Conservation (phyloP, 2,113 vertebrate genomes). For the Mus spicilegus region DNA sequence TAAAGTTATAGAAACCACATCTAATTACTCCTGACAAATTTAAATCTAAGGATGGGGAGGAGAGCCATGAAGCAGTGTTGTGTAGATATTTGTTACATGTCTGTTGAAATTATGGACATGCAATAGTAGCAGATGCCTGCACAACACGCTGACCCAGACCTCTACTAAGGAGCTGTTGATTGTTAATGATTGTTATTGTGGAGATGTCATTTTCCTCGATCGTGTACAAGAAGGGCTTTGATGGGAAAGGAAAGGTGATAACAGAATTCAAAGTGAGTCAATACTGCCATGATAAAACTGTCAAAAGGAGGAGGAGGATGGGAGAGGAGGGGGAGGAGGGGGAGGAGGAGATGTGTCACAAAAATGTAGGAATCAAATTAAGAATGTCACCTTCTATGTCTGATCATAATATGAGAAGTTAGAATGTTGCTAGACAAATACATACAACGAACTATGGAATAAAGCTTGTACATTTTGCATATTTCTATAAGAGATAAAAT, state of each 20-base stretch:
- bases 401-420: background rate
- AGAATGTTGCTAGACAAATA: background rate
- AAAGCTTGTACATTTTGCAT: background rate
- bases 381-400: background rate
- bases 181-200: background rate
- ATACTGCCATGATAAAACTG: background rate
- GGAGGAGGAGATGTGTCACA: background rate
- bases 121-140: background rate
- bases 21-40: background rate
- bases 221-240: background rate
- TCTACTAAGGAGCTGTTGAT: background rate
- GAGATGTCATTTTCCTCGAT: background rate
- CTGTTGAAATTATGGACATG: background rate
- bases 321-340: too few species aligned
- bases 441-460: background rate
- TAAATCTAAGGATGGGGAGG: background rate
- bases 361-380: conserved; percentile 19
- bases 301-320: background rate
- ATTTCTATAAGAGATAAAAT: background rate
- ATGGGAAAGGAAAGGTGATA: background rate
- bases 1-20: background rate
- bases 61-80: background rate
- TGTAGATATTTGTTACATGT: background rate
- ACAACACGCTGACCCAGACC: background rate
- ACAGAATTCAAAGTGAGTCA: background rate